Conservation (phyloP, 2,113 vertebrate genomes). For the Nesoenas mayeri region DNA sequence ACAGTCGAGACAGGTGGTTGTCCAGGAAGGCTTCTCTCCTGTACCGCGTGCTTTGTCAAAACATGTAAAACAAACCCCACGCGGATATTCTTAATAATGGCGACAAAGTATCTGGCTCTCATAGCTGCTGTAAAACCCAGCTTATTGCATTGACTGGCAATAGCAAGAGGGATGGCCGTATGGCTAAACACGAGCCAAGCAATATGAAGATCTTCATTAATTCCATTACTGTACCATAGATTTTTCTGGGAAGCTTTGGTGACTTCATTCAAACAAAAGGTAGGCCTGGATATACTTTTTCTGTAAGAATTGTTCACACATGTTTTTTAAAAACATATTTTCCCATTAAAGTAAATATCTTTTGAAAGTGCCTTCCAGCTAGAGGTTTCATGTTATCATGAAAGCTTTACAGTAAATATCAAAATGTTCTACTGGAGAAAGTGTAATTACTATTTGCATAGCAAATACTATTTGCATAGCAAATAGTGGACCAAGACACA, state of each 20-base stretch:
- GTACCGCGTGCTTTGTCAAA: background rate
- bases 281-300: background rate
- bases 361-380: background rate
- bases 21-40: slow-evolving; percentile 20
- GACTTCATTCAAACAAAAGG: background rate
- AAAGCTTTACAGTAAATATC: background rate
- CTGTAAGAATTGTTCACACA: background rate
- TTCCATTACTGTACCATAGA: background rate
- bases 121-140: background rate
- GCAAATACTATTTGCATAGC: background rate
- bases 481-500: background rate
- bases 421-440: background rate
- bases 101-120: background rate
- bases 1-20: slow-evolving; percentile 26
- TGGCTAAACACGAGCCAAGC: background rate
- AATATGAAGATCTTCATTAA: background rate
- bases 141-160: background rate
- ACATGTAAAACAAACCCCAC: background rate
- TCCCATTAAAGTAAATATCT: background rate
- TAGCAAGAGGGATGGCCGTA: background rate
- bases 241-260: background rate
- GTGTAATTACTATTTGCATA: background rate
- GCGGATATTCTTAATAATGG: background rate
- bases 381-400: background rate
- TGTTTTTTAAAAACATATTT: background rate